These are phyloP conservation scores for Olivierus martensii DNA, from an alignment of 1,140 invertebrate species.

Conservation along the genomic window DNA sequence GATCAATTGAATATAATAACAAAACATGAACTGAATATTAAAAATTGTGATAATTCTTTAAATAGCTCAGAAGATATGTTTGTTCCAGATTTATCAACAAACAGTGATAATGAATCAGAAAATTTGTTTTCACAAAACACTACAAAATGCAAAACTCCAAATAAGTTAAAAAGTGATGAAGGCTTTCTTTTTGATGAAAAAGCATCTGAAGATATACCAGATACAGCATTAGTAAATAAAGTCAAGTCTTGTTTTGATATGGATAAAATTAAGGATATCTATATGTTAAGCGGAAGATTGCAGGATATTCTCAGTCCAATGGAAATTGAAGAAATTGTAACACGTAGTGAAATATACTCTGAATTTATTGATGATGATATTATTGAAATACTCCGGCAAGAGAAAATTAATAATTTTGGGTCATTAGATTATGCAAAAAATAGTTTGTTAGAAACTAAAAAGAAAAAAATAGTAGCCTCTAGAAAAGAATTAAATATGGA, in stretches of 20 bases:
- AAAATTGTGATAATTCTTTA: background rate
- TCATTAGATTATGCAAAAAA: background rate
- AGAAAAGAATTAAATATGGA: background rate
- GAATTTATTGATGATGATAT: constrained; percentile 26
- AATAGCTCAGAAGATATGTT: background rate
- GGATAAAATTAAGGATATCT: constrained; percentile 28
- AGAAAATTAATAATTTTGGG: background rate
- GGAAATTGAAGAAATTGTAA: constrained; percentile 31
- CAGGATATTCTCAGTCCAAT: constrained; percentile 27
- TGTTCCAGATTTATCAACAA: background rate
- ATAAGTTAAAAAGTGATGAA: background rate
- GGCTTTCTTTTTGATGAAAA: background rate
- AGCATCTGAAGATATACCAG: background rate
- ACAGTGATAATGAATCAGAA: too few relatives aligned
- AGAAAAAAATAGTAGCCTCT: background rate
- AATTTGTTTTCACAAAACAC: too few relatives aligned
- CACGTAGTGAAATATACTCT: constrained; percentile 25
- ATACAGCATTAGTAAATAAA: constrained; percentile 14
- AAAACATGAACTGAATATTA: background rate
- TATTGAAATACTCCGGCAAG: constrained; percentile 22
- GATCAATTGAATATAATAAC: background rate
- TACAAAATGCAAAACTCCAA: too few relatives aligned
- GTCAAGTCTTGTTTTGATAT: constrained; percentile 25
- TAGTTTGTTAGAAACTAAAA: too few relatives aligned
- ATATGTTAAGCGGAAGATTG: constrained; percentile 27